Evolutionary conservation across 2,888 invertebrate genomes (phyloP).

Genomic region (Keiferia lycopersicella): DNA sequence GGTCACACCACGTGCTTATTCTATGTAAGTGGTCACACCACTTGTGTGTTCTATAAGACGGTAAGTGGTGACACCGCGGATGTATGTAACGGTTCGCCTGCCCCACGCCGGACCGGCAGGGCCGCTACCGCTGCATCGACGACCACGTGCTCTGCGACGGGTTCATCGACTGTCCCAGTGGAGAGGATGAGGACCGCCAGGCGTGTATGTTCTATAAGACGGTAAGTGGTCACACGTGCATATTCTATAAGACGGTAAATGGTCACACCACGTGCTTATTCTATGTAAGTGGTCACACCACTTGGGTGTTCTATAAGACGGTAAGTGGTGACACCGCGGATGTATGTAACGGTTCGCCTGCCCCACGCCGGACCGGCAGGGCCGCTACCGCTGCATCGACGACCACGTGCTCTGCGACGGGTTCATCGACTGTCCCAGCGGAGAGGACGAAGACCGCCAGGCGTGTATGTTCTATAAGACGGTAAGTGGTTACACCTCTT

Average conservation of each 20-base stretch:
- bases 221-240: background rate
- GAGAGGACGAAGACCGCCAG: conserved; percentile 95
- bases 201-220: conserved; percentile 4
- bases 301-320: no score
- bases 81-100: conserved; percentile 97
- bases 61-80: conserved; percentile 89
- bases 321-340: conserved; percentile 88
- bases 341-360: conserved; percentile 97
- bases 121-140: conserved; percentile 95
- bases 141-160: background rate
- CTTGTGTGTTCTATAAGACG: no score
- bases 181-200: background rate
- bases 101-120: conserved; percentile 94
- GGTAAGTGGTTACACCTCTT: conserved; percentile 78
- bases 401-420: conserved; percentile 91
- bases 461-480: conserved; percentile 99
- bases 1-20: no score
- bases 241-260: no score
- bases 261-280: no score
- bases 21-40: no score
- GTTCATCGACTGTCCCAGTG: conserved; percentile 17
- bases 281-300: no score
- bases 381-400: conserved; percentile 95
- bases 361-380: conserved; percentile 94
- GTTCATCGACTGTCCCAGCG: conserved; percentile 95